Percentiles rank a stretch among this genome's conserved stretches.
Evolutionary conservation across 2,888 invertebrate genomes (phyloP).

Genomic region (Pseudococcus viburni): DNA sequence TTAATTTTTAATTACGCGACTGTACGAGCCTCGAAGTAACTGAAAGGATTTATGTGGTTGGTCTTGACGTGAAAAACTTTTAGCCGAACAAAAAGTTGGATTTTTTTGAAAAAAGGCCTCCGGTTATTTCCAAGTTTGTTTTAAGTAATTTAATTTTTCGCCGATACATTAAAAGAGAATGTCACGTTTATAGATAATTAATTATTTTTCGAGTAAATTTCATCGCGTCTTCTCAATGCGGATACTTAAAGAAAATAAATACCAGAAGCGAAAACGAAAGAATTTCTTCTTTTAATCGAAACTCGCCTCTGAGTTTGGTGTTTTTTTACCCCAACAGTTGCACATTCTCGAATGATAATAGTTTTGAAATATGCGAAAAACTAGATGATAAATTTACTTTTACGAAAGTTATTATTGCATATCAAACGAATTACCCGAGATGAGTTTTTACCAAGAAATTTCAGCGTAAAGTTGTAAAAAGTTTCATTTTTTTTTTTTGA

Average conservation of each 20-base stretch:
- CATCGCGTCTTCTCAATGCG: neutral
- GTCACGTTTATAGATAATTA: neutral
- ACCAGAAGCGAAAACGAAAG: neutral
- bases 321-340: neutral
- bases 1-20: neutral
- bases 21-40: neutral
- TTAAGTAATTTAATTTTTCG: neutral
- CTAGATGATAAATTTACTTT: neutral
- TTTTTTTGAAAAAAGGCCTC: conserved; percentile 3
- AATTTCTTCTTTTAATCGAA: neutral
- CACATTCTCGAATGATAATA: neutral
- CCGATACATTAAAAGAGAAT: neutral
- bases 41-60: conserved; percentile 6
- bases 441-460: neutral
- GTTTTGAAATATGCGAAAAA: conserved; percentile 16
- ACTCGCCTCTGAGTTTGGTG: neutral
- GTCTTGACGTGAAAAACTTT: conserved; percentile 9
- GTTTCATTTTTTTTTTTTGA: neutral
- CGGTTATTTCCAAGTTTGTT: neutral
- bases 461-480: neutral
- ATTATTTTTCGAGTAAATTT: neutral
- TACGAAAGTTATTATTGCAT: conserved; percentile 18
- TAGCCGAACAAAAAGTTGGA: neutral
- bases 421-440: conserved; percentile 1
- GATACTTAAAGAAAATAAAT: neutral